Conservation (phyloP, 2,113 vertebrate genomes). For the Phylloscopus whistleri region DNA sequence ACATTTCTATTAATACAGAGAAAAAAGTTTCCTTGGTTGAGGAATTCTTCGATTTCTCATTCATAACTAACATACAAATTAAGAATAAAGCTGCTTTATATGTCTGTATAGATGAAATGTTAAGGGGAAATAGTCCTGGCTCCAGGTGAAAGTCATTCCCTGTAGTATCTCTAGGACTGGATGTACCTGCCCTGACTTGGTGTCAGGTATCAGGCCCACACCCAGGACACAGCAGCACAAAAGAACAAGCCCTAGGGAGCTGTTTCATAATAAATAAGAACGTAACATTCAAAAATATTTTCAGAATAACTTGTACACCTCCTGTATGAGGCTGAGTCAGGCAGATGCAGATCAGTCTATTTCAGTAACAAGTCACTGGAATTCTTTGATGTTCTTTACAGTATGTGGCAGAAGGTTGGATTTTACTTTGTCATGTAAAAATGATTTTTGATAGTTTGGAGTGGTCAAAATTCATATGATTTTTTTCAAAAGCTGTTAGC, state of each 20-base stretch:
- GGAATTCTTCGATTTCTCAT: background rate
- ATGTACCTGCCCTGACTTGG: background rate
- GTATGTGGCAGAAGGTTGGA: background rate
- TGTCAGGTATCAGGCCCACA: background rate
- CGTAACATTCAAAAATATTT: background rate
- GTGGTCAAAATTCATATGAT: background rate
- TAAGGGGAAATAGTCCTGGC: background rate
- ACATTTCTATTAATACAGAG: background rate
- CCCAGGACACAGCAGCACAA: background rate
- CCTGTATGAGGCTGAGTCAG: background rate
- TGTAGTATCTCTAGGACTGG: fast-evolving
- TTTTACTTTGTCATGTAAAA: background rate
- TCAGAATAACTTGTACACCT: background rate
- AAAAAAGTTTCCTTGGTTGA: background rate
- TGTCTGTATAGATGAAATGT: background rate
- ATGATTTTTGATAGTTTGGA: background rate
- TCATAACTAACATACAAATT: background rate
- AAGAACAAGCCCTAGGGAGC: background rate
- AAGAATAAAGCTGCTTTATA: background rate
- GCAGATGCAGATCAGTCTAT: background rate
- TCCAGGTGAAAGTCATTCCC: background rate
- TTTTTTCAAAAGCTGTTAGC: background rate
- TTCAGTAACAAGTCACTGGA: background rate
- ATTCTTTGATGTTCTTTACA: background rate
- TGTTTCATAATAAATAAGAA: background rate